Conservation (phyloP, 2,888 invertebrate genomes). For the Tyria jacobaeae region DNA sequence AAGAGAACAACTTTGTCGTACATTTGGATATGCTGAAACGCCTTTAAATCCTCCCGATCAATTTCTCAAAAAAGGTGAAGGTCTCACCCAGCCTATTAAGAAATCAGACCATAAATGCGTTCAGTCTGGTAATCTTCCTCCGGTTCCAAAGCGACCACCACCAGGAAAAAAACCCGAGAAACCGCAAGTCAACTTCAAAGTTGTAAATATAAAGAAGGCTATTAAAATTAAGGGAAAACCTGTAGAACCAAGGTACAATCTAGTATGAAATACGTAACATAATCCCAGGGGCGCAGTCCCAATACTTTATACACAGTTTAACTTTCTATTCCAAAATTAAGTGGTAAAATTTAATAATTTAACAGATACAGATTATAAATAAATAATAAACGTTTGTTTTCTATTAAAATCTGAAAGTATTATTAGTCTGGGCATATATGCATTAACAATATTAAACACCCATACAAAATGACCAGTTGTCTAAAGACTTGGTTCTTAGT, state of each 20-base stretch:
- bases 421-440: no score
- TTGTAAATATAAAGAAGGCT: constrained; percentile 87
- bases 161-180: constrained; percentile 66
- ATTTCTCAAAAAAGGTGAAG: constrained; percentile 88
- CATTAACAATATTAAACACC: no score
- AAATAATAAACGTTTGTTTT: no score
- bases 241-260: constrained; percentile 78
- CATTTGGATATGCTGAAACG: constrained; percentile 90
- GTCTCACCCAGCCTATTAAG: constrained; percentile 76
- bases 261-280: background rate
- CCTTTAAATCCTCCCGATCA: constrained; percentile 86
- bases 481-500: no score
- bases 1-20: constrained; percentile 81
- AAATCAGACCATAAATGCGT: constrained; percentile 72
- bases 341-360: no score
- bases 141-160: constrained; percentile 77
- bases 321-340: no score
- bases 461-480: no score
- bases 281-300: no score
- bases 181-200: constrained; percentile 83
- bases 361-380: no score
- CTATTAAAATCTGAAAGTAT: no score
- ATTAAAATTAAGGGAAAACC: constrained; percentile 84
- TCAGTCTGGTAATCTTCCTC: constrained; percentile 74
- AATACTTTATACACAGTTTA: no score